Base-by-base conservation (phyloP, 2,888 invertebrate genomes). In the Coecobrya sp. region DNA sequence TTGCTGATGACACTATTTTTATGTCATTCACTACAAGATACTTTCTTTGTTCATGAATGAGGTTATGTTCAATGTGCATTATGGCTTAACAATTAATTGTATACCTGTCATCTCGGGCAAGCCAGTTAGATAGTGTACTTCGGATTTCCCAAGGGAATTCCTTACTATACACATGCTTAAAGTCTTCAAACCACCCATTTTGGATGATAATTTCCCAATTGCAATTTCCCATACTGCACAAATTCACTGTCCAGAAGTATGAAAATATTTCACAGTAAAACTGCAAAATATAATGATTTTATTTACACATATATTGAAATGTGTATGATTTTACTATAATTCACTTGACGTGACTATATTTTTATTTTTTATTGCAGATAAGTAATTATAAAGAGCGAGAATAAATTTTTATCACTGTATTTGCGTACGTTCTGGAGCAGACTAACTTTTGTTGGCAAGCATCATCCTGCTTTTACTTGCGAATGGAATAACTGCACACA, bases 111-210 rank as follows among this genome's bases (percentile, higher is more conserved):
- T 89, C 27, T 16, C 27, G n/a, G 7, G 89, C 68, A 52, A 92
- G n/a, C 92, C 92, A 92, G 16, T 16, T 19, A 0, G 89, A 76
- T 5, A 89, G 11, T 3, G 55, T 42, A 42, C 55, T 62, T 5
- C 92, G 22, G n/a, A 86, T 49, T 22, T 92, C 92, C 13, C 89
- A 27, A 25, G 89, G 89, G 49, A 89, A 92, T 30, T 55, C 70
- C 2, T 59, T 36, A 3, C 22, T 45, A 27, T 85, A 89, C 0
- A 55, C 45, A 45, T 70, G 62, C 0, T 45, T 49, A 8, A 89
- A 45, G 0, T 55, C 52, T n/a, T 36, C 30, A 11, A 65, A 65
- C 76, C 90, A 90, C 4, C 89, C 92, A 65, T 89, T 89, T 49
- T 84, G 16, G 0, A 36, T 55, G 0, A 82, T 59, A n/a, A 4